These are phyloP conservation scores for Laticauda laticaudata DNA, from an alignment of 2,113 vertebrate species.

Conservation along the genomic window DNA sequence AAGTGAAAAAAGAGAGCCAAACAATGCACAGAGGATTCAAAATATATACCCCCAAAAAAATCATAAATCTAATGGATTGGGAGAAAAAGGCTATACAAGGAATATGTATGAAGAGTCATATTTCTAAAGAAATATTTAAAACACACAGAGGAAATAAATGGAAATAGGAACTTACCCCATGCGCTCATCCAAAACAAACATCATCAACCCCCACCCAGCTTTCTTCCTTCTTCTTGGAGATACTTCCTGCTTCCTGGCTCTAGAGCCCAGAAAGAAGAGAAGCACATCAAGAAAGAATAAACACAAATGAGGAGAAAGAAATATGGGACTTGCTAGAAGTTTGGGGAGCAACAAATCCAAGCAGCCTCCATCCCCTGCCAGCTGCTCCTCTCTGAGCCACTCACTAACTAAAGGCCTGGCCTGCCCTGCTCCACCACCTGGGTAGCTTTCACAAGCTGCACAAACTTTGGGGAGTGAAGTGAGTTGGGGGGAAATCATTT, in stretches of 20 bases:
- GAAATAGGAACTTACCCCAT: constrained; percentile 70
- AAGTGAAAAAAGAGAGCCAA: constrained; percentile 26
- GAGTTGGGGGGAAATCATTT: constrained; percentile 60
- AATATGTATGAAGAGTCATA: neutral
- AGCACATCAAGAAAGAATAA: neutral
- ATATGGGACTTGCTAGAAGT: constrained; percentile 34
- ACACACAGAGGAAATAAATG: constrained; percentile 50
- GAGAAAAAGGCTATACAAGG: neutral
- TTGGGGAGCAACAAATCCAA: constrained; percentile 35
- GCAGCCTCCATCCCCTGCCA: constrained; percentile 47
- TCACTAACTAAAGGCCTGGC: constrained; percentile 59
- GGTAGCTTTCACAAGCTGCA: constrained; percentile 68
- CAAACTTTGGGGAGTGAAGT: constrained; percentile 68
- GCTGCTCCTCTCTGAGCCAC: constrained; percentile 65
- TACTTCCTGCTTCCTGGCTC: constrained; percentile 61
- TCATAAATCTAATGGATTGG: constrained; percentile 5
- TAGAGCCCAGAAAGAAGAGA: constrained; percentile 52
- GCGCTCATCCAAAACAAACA: constrained; percentile 65
- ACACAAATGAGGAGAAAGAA: neutral
- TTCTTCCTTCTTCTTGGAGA: constrained; percentile 63
- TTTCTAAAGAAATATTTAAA: neutral
- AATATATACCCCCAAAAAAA: neutral
- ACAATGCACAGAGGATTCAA: constrained; percentile 34
- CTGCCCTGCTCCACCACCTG: constrained; percentile 69
- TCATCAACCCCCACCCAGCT: constrained; percentile 38